Base-by-base conservation (phyloP, 2,113 vertebrate species). In the Parotia lawesii region DNA sequence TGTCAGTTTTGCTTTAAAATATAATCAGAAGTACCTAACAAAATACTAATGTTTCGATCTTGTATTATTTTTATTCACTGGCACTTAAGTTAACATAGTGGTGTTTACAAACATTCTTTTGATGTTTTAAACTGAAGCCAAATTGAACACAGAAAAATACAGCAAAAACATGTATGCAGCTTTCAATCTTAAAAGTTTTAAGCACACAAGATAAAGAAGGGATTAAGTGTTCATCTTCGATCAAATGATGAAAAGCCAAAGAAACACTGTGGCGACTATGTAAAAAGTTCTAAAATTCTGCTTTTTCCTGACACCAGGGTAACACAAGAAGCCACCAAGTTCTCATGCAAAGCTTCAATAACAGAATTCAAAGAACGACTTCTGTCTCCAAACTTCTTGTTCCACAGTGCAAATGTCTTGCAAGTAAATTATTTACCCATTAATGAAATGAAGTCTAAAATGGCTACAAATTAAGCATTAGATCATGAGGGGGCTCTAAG, bases 251-350 rank as follows among this genome's bases (percentile, higher is more conserved):
- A 83, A 86, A 79, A 64, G 10, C 5, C 45, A 64, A 83, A 78
- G 19, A 62, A 64, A 75, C 4, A 80, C 33, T 1, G 0, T 25
- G 12, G 10, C 0, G 3, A 60, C 14, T 24, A 51, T 0, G 0
- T 21, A n/a, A 53, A 4, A 85, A 16, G 3, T 8, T 40, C 18
- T 17, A 45, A 24, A 74, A 81, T 8, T 31, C 11, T 79, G 7
- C 23, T 65, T 71, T n/a, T 64, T 64, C 37, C 33, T 58, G 35
- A 82, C 44, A 53, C 6, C 15, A 66, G 4, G 10, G 10, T n/a
- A 71, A 58, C 25, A 53, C 6, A 57, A 56, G 29, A 73, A 84
- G 24, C 5, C 31, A 86, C 10, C 21, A 61, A 78, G 56, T 45
- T 92, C 11, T 73, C 51, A 70, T 3, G 33, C 0, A 2, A 85